phyloP scores from a whole-genome alignment of 37 sponge, comb jelly and placozoan species.

The Oopsacas minuta region DNA sequence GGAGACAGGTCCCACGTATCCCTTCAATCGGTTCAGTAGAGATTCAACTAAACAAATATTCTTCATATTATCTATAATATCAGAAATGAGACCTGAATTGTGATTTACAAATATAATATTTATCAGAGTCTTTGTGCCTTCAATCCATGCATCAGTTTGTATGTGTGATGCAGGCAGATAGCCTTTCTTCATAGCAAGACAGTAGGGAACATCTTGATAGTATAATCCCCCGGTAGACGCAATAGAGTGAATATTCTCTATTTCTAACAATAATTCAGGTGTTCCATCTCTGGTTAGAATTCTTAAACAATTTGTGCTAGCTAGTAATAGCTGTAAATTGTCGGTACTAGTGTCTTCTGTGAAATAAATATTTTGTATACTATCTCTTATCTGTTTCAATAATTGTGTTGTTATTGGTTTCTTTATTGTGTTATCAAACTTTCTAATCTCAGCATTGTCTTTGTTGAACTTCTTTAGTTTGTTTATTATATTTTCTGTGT shows the following conservation, averaged over 20 bases:
- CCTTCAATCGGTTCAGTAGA: neutral
- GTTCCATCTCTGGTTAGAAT: neutral
- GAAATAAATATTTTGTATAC: neutral
- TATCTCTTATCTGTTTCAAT: neutral
- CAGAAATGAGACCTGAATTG: neutral
- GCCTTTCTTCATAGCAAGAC: neutral
- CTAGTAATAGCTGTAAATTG: neutral
- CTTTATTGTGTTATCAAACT: neutral
- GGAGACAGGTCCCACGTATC: neutral
- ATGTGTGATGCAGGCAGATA: neutral
- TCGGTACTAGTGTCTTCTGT: neutral
- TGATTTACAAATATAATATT: neutral
- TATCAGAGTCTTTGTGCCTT: neutral
- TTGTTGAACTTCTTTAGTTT: neutral
- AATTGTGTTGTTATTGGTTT: neutral
- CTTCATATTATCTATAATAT: neutral
- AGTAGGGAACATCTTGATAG: neutral
- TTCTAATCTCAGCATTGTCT: neutral
- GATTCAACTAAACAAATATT: neutral
- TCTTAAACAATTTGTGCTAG: neutral
- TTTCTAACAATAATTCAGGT: neutral
- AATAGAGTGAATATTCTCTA: neutral
- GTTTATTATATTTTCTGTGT: neutral
- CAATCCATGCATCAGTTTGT: neutral
- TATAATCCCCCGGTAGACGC: neutral